Evolutionary conservation across 1,140 invertebrate species (phyloP).

Genomic region (Triops cancriformis): DNA sequence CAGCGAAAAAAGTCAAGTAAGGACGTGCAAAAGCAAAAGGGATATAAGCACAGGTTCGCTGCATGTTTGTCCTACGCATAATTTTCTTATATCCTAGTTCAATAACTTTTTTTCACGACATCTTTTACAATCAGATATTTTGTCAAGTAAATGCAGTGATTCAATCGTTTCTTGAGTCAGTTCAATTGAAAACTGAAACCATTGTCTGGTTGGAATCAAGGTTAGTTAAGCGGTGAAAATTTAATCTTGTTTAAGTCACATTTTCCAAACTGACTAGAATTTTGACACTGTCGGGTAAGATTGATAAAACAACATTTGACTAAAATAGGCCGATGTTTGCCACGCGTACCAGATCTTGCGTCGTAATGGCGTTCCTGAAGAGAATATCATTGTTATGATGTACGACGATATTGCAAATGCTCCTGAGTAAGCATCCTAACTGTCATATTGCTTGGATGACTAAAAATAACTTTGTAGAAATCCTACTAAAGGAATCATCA

Average conservation of each 20-base stretch:
- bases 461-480: slow-evolving; percentile 43
- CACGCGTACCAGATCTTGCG: slow-evolving; percentile 55
- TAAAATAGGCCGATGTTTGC: slow-evolving; percentile 48
- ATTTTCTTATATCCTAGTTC: no score
- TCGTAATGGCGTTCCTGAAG: slow-evolving; percentile 48
- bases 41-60: no score
- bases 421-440: slow-evolving; percentile 38
- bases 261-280: no score
- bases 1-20: no score
- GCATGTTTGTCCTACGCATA: no score
- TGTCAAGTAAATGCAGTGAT: no score
- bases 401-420: slow-evolving; percentile 54
- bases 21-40: no score
- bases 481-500: slow-evolving; percentile 48
- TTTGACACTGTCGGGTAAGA: no score
- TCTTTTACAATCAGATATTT: no score
- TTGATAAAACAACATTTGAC: no score
- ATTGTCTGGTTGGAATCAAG: background rate
- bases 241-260: background rate
- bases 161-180: no score
- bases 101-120: no score
- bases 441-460: slow-evolving; percentile 7
- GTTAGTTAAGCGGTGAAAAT: slow-evolving; percentile 4
- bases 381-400: slow-evolving; percentile 55
- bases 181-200: background rate